Conservation (phyloP, 2,797 vertebrate species). For the Melanotaenia parkinsoni region DNA sequence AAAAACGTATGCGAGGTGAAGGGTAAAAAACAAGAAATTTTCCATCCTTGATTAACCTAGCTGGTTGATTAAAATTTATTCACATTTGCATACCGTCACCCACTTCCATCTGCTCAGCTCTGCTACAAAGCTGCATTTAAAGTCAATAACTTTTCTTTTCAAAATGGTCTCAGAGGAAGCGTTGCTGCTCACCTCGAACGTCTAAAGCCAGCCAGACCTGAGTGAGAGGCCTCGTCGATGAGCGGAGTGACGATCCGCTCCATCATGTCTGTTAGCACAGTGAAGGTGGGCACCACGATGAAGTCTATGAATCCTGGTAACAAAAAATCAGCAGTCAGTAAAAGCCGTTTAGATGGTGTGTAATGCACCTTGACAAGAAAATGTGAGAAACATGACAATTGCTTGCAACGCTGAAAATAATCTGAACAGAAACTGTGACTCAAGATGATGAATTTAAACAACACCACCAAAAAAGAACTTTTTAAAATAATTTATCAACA, state of each 20-base stretch:
- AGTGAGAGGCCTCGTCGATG: conserved; percentile 89
- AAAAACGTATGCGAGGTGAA: conserved; percentile 25
- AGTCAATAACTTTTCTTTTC: background rate
- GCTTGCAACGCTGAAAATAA: background rate
- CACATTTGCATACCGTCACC: conserved; percentile 16
- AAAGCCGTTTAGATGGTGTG: background rate
- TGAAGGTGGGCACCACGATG: conserved; percentile 98
- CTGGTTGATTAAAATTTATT: conserved; percentile 42
- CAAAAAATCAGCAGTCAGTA: background rate
- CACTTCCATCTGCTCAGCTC: conserved; percentile 28
- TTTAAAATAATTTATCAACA: background rate
- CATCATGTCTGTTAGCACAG: conserved; percentile 96
- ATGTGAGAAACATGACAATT: background rate
- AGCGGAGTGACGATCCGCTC: conserved; percentile 95
- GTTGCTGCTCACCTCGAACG: conserved; percentile 86
- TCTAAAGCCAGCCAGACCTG: conserved; percentile 86
- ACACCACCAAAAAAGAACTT: background rate
- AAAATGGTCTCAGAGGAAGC: background rate
- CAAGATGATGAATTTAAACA: background rate
- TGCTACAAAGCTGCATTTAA: background rate
- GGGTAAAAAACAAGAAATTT: conserved; percentile 23
- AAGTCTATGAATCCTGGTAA: conserved; percentile 96
- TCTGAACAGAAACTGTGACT: background rate
- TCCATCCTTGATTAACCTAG: conserved; percentile 27
- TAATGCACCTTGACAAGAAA: background rate